Evolutionary conservation across 2,888 invertebrate genomes (phyloP), one percentile per base, ranked within the genome.

Genomic region (Alcis repandata): DNA sequence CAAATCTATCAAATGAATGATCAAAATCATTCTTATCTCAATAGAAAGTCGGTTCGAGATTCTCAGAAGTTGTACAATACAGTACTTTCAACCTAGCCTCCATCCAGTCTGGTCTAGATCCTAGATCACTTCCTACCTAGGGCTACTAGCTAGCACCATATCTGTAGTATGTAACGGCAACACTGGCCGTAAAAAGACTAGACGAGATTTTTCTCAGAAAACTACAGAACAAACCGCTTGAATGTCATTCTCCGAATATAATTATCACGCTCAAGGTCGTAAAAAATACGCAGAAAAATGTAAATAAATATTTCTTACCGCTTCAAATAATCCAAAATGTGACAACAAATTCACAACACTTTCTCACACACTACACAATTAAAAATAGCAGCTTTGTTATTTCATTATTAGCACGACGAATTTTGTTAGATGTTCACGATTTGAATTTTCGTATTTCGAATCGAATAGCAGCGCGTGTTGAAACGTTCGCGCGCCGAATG

Each of bases 401-500:
- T 78, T 75, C 81, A 84, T 80, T 76, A 76, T 73, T 78, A 68
- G 70, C 70, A 75, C 79, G 61, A 80, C 74, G 73, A 70, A 48
- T 63, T 69, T 65, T 59, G 54, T 59, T 65, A 40, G 38, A 59
- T 43, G 51, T 54, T 54, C 56, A 68, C 70, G 68, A 63, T 74
- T 74, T 69, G 59, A 72, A 70, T 63, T 74, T 66, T 74, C 74
- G 73, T 68, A 68, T 78, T 80, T 80, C 73, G 75, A 76, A 70
- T 84, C 79, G 82, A 77, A 68, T 74, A 73, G 70, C 69, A 70
- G 67, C 83, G 84, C 84, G 82, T 80, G 80, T 83, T 63, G 69
- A 68, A 70, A 79, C 86, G 88, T 84, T 87, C 88, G 87, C 90
- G 88, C 91, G 87, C 89, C 82, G 85, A 86, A 84, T 88, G 88